Percentiles rank a stretch among this genome's conserved stretches.
phyloP scores from a whole-genome alignment of 2,113 vertebrate species.

The Sardina pilchardus region DNA sequence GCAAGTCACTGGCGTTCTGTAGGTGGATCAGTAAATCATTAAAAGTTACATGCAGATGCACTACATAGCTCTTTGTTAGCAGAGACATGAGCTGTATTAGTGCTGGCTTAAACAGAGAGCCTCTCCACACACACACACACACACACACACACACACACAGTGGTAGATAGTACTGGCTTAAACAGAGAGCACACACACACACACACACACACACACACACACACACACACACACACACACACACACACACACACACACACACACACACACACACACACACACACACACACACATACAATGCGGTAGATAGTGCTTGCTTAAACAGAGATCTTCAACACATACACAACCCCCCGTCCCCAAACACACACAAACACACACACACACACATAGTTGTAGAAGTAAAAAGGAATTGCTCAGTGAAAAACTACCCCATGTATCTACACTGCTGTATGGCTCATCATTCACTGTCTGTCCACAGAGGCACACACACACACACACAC shows the following conservation, averaged over 20 bases:
- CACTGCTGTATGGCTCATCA: neutral
- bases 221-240: neutral
- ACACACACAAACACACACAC: constrained; percentile 24
- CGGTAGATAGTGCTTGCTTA: neutral
- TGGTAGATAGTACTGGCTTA: no score
- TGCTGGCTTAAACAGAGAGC: neutral
- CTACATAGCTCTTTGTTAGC: neutral
- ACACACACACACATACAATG: neutral
- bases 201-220: neutral
- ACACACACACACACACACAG: neutral
- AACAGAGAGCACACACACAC: constrained; percentile 19
- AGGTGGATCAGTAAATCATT: constrained; percentile 13
- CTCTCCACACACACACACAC: neutral
- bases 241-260: constrained; percentile 24
- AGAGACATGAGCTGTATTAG: constrained; percentile 41
- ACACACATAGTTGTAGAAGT: neutral
- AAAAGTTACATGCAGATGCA: neutral
- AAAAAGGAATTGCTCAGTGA: neutral
- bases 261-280: constrained; percentile 11
- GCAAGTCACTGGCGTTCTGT: neutral
- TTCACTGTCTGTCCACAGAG: neutral
- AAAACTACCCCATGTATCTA: neutral
- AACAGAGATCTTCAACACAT: neutral
- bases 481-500: no score
- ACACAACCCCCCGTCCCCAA: neutral